Conservation (phyloP, 2,113 vertebrate species). For the Corythornis madagascariensis region DNA sequence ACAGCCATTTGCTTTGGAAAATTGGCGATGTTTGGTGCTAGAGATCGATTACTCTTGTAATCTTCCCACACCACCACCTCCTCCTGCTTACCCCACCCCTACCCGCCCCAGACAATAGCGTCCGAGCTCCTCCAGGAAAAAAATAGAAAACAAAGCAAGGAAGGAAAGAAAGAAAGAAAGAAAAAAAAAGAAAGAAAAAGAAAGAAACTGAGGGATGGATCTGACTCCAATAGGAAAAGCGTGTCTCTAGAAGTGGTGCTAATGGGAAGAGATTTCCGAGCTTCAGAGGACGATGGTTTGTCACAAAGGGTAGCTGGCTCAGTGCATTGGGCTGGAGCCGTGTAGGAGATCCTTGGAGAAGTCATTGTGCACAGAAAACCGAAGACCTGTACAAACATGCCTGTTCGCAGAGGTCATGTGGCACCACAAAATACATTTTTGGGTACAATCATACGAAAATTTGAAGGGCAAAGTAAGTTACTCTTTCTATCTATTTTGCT, state of each 20-base stretch:
- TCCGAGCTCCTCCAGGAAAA: conserved; percentile 56
- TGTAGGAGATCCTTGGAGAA: conserved; percentile 77
- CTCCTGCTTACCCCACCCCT: conserved; percentile 39
- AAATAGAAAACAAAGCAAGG: conserved; percentile 46
- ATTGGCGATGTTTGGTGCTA: conserved; percentile 84
- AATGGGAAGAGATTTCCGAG: conserved; percentile 76
- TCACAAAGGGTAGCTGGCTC: conserved; percentile 73
- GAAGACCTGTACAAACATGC: conserved; percentile 87
- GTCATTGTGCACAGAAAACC: conserved; percentile 68
- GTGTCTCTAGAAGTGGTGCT: conserved; percentile 71
- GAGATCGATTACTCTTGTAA: conserved; percentile 74
- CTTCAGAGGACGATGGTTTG: conserved; percentile 77
- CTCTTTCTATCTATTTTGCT: conserved; percentile 67
- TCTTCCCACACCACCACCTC: conserved; percentile 9
- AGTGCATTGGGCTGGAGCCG: conserved; percentile 80
- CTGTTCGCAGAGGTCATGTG: conserved; percentile 98
- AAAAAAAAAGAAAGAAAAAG: conserved; percentile 2
- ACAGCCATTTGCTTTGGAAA: conserved; percentile 78
- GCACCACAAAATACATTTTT: conserved; percentile 98
- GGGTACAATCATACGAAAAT: conserved; percentile 99
- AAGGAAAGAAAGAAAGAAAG: conserved; percentile 44
- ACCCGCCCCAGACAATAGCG: conserved; percentile 67
- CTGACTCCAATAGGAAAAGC: conserved; percentile 61
- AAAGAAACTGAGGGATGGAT: conserved; percentile 65
- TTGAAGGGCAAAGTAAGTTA: conserved; percentile 99